Percentiles rank a stretch among this genome's conserved stretches.
phyloP scores from a whole-genome alignment of 30 jellyfish, hydroid and myxozoan genomes.

The Mastigias papua region DNA sequence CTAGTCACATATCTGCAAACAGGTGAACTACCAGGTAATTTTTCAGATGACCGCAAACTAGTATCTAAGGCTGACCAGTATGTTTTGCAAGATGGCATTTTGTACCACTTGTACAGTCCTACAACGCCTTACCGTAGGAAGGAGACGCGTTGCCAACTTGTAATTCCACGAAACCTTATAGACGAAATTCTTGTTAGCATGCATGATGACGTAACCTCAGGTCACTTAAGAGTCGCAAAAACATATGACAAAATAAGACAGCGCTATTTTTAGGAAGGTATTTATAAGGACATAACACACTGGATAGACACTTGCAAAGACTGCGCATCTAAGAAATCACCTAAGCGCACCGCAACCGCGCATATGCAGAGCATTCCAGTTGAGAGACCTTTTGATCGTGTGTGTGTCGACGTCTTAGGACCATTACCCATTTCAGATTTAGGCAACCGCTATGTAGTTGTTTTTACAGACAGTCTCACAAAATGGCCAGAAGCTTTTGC shows the following conservation, averaged over 20 bases:
- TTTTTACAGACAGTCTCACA: too few species aligned
- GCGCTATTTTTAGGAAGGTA: constrained; percentile 77
- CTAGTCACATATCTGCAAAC: constrained; percentile 30
- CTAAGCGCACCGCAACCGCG: too few species aligned
- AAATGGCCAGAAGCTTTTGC: constrained; percentile 86
- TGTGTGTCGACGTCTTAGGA: constrained; percentile 66
- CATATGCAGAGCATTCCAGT: constrained; percentile 74
- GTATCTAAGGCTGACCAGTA: too few species aligned
- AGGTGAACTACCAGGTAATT: constrained; percentile 48
- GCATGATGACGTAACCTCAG: constrained; percentile 68
- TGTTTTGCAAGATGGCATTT: too few species aligned
- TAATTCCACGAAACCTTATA: constrained; percentile 40
- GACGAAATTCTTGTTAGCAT: constrained; percentile 32
- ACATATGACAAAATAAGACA: constrained; percentile 52
- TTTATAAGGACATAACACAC: constrained; percentile 60
- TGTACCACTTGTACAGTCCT: too few species aligned
- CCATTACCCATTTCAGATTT: constrained; percentile 64
- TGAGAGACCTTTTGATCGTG: too few species aligned
- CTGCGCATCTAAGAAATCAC: too few species aligned
- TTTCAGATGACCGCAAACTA: constrained; percentile 63
- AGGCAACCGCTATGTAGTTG: constrained; percentile 68
- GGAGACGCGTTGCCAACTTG: constrained; percentile 62
- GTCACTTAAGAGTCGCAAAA: constrained; percentile 71
- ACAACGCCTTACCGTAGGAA: constrained; percentile 35
- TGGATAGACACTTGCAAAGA: too few species aligned